These are phyloP conservation scores for Theocolax elegans DNA, from an alignment of 1,140 invertebrate species.

Conservation along the genomic window DNA sequence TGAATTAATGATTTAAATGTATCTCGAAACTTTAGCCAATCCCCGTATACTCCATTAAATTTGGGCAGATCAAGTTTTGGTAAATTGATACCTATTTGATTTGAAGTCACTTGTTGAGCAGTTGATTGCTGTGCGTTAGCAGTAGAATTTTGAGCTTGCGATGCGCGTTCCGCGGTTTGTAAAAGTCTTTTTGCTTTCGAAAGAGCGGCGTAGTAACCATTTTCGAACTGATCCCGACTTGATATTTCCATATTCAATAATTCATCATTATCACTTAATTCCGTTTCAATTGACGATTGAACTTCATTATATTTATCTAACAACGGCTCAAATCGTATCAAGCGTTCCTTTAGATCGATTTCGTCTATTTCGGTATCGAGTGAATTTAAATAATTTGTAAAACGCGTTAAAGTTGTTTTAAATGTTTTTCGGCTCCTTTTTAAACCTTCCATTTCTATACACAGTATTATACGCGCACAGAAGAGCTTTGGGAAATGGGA, in stretches of 20 bases:
- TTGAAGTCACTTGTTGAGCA: neutral
- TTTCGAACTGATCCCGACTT: constrained; percentile 1
- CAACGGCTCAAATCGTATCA: no score
- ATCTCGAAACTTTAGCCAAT: no score
- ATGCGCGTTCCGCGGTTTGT: neutral
- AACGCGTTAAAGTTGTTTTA: no score
- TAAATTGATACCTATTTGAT: neutral
- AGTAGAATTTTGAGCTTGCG: neutral
- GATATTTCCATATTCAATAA: no score
- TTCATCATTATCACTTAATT: no score
- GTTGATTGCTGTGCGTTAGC: neutral
- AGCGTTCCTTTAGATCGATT: neutral
- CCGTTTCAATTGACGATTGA: no score
- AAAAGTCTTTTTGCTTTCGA: neutral
- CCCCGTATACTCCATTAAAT: constrained; percentile 23
- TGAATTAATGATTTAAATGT: no score
- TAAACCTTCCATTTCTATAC: neutral
- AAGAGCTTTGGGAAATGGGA: neutral
- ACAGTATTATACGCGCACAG: neutral
- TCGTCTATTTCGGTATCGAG: no score
- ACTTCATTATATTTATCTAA: no score
- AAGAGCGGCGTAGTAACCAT: neutral
- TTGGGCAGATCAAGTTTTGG: constrained; percentile 16
- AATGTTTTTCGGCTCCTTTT: neutral
- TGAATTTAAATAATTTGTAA: neutral